phyloP scores from a whole-genome alignment of 2,113 vertebrate genomes.

The Crotalus viridis region DNA sequence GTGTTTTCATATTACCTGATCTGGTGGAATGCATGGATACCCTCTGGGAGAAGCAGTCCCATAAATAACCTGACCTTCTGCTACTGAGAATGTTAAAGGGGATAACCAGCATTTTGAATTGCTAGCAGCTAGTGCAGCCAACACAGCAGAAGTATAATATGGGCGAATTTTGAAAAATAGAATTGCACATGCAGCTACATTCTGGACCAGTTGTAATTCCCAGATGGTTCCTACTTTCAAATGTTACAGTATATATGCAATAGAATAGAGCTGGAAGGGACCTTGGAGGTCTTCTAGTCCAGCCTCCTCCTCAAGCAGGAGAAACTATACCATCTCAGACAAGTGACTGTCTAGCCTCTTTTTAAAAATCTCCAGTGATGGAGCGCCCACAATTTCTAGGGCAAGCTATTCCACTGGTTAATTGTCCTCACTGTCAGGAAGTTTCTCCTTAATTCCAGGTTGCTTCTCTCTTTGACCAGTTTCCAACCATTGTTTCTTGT shows the following conservation, averaged over 20 bases:
- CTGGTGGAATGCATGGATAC: neutral
- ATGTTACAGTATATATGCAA: neutral
- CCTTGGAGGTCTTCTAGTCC: too few species aligned
- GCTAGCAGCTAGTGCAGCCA: neutral
- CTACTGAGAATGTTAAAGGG: neutral
- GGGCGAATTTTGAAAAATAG: neutral
- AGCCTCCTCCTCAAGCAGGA: too few species aligned
- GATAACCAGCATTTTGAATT: neutral
- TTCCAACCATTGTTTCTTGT: too few species aligned
- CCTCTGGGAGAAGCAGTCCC: neutral
- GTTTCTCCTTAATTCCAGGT: too few species aligned
- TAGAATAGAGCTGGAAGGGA: too few species aligned
- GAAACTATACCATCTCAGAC: too few species aligned
- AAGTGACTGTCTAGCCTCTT: too few species aligned
- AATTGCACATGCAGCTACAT: neutral
- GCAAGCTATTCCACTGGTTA: too few species aligned
- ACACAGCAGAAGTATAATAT: neutral
- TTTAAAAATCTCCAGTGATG: too few species aligned
- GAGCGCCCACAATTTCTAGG: too few species aligned
- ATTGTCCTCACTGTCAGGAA: too few species aligned
- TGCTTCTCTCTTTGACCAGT: too few species aligned
- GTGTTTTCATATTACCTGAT: neutral
- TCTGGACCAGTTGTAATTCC: neutral
- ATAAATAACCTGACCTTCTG: neutral
- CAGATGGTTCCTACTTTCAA: neutral